Evolutionary conservation across 2,888 invertebrate genomes (phyloP).

Genomic region (Eupithecia abbreviata): DNA sequence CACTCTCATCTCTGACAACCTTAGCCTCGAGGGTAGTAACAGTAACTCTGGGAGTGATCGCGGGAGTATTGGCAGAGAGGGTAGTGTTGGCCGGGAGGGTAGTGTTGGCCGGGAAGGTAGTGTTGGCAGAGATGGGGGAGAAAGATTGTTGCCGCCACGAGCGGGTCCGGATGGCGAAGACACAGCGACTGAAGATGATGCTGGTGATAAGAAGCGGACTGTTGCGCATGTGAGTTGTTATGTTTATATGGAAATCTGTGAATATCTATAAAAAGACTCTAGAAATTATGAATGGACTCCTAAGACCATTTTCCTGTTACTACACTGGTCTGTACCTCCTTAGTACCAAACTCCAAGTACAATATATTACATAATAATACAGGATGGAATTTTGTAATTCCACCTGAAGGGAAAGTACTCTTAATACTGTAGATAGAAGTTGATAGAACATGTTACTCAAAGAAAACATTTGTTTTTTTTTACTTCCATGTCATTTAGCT

Average conservation of each 20-base stretch:
- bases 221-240: conserved; percentile 52
- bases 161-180: conserved; percentile 66
- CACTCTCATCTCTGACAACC: neutral
- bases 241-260: neutral
- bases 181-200: conserved; percentile 45
- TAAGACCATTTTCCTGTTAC: too few species aligned
- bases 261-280: too few species aligned
- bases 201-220: conserved; percentile 40
- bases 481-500: neutral
- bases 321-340: too few species aligned
- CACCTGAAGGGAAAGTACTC: too few species aligned
- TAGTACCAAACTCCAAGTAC: too few species aligned
- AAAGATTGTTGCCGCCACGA: conserved; percentile 58
- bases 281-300: too few species aligned
- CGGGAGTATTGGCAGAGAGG: neutral
- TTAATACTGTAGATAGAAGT: too few species aligned
- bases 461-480: too few species aligned
- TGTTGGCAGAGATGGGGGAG: conserved; percentile 46
- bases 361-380: too few species aligned
- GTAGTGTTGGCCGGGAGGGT: conserved; percentile 6
- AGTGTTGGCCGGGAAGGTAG: conserved; percentile 20
- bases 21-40: conserved; percentile 1
- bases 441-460: too few species aligned
- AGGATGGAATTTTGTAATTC: too few species aligned
- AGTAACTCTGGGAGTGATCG: neutral